phyloP scores from a whole-genome alignment of 2,797 vertebrate genomes.

The Myotis pilosus region DNA sequence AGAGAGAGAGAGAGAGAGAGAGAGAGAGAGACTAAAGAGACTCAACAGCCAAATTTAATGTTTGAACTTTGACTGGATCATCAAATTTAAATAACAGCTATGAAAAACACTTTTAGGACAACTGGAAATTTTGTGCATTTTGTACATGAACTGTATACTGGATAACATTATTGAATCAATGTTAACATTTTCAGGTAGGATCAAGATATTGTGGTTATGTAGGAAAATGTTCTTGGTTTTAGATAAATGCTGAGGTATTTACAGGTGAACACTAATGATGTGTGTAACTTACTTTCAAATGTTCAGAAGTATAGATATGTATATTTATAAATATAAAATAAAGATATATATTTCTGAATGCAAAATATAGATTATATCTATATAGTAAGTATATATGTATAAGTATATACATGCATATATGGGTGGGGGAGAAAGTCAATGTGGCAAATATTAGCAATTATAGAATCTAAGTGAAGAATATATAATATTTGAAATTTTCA shows the following conservation, averaged over 20 bases:
- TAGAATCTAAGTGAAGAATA: conserved; percentile 19
- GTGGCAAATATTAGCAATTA: conserved; percentile 17
- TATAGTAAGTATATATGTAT: not conserved
- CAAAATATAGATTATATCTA: not conserved
- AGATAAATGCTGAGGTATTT: not conserved
- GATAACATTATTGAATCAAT: not conserved
- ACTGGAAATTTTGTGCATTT: not conserved
- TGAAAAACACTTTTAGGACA: not conserved
- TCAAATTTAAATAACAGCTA: not conserved
- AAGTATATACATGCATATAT: not conserved
- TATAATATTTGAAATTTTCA: not conserved
- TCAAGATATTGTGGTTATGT: not conserved
- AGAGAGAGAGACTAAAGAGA: not conserved
- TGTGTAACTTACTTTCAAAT: conserved; percentile 29
- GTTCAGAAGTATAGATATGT: conserved; percentile 16
- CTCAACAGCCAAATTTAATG: not conserved
- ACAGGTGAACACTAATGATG: not conserved
- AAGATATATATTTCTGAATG: conserved; percentile 1
- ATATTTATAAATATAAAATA: not conserved
- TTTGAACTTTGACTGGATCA: not conserved
- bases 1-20: no score
- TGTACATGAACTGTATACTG: not conserved
- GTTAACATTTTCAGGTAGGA: conserved; percentile 8
- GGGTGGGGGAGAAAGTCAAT: not conserved
- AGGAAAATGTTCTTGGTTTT: not conserved